These are phyloP conservation scores for Nebria salina DNA, from an alignment of 2,888 invertebrate species.

Conservation along the genomic window DNA sequence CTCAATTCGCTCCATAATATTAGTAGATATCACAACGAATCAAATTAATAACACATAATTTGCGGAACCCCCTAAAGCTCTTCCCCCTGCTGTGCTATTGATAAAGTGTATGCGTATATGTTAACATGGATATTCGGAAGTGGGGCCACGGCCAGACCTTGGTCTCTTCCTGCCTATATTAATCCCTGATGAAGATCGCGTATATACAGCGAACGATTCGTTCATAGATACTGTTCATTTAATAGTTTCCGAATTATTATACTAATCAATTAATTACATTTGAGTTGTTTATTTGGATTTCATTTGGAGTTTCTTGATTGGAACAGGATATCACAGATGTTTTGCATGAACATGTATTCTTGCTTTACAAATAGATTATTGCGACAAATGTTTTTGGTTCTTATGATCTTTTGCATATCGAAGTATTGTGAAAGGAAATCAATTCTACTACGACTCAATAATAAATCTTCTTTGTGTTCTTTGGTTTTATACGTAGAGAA, in stretches of 20 bases:
- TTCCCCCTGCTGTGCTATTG: not conserved
- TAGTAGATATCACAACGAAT: not conserved
- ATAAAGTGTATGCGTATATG: constrained; percentile 1
- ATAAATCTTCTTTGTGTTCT: not conserved
- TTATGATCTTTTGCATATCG: too few species aligned
- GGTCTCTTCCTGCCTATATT: not conserved
- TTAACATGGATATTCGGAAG: not conserved
- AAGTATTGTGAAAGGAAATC: not conserved
- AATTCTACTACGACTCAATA: not conserved
- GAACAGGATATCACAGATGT: too few species aligned
- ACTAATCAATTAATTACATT: too few species aligned
- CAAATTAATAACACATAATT: constrained; percentile 1
- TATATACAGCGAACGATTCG: not conserved
- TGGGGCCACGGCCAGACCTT: not conserved
- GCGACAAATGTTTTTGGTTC: too few species aligned
- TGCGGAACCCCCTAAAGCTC: not conserved
- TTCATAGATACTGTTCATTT: not conserved
- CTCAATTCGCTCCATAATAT: not conserved
- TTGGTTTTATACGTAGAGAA: not conserved
- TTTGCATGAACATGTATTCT: too few species aligned
- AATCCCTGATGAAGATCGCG: not conserved
- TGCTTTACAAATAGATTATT: too few species aligned
- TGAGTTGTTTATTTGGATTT: too few species aligned
- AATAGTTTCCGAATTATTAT: not conserved
- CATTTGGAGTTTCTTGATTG: too few species aligned